Percentiles rank a stretch among this genome's conserved stretches.
phyloP scores from a whole-genome alignment of 2,113 vertebrate genomes.

The Tylochromis polylepis region DNA sequence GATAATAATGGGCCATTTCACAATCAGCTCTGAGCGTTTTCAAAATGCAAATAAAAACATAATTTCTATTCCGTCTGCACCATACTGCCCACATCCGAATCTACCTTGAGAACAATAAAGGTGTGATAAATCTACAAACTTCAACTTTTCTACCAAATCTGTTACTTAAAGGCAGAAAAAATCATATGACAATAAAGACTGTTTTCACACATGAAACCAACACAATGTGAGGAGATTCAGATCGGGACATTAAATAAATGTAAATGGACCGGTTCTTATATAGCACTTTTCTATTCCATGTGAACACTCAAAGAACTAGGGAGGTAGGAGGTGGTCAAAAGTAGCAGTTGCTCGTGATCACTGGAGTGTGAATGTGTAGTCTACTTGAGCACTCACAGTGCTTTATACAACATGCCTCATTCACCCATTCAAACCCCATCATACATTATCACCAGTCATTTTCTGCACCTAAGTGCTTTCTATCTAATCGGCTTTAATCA shows the following conservation, averaged over 20 bases:
- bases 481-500: background rate
- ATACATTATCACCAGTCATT: background rate
- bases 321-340: background rate
- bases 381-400: background rate
- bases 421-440: background rate
- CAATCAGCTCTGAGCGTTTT: background rate
- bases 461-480: background rate
- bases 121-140: background rate
- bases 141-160: background rate
- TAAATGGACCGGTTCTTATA: background rate
- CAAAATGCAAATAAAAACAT: background rate
- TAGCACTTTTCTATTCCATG: fast-evolving
- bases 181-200: background rate
- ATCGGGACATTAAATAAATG: background rate
- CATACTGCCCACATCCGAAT: background rate
- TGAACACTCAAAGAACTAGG: background rate
- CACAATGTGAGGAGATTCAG: background rate
- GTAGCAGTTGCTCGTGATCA: background rate
- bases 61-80: background rate
- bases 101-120: background rate
- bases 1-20: background rate
- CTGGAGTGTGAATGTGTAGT: background rate
- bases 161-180: background rate
- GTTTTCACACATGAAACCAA: background rate
- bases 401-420: background rate